phyloP scores from a whole-genome alignment of 1,140 invertebrate species.

The Protaetia brevitarsis region DNA sequence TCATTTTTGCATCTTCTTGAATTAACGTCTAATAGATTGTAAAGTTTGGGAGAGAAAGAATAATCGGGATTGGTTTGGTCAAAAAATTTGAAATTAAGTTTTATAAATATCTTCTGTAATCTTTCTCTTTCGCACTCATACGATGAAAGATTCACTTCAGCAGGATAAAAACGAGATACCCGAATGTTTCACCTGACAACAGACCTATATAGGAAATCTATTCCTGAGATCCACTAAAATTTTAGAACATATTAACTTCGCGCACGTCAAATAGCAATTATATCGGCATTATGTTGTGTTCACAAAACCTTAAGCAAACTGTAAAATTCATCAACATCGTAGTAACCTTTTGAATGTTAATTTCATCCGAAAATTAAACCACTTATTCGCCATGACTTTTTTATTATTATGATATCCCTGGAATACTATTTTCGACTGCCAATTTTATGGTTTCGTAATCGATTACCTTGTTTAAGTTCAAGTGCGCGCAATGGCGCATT shows the following conservation, averaged over 20 bases:
- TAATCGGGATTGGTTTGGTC: no score
- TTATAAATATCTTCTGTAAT: no score
- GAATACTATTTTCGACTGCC: neutral
- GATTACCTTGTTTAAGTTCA: neutral
- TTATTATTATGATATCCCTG: neutral
- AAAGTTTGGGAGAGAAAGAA: no score
- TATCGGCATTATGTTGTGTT: neutral
- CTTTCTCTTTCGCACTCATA: no score
- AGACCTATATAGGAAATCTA: neutral
- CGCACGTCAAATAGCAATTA: slow-evolving; percentile 3
- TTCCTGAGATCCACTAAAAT: neutral
- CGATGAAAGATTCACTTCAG: no score
- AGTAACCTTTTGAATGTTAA: neutral
- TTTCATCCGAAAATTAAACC: neutral
- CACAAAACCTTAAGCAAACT: neutral
- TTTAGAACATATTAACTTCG: neutral
- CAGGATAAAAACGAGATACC: neutral
- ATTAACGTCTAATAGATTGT: no score
- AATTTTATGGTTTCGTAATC: slow-evolving; percentile 4
- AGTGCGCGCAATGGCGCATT: neutral
- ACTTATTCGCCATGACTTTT: neutral
- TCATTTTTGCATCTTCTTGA: no score
- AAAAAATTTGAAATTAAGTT: no score
- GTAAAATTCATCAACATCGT: neutral
- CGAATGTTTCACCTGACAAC: neutral